Evolutionary conservation across 1,140 invertebrate species (phyloP).

Genomic region (Dendrolimus kikuchii): DNA sequence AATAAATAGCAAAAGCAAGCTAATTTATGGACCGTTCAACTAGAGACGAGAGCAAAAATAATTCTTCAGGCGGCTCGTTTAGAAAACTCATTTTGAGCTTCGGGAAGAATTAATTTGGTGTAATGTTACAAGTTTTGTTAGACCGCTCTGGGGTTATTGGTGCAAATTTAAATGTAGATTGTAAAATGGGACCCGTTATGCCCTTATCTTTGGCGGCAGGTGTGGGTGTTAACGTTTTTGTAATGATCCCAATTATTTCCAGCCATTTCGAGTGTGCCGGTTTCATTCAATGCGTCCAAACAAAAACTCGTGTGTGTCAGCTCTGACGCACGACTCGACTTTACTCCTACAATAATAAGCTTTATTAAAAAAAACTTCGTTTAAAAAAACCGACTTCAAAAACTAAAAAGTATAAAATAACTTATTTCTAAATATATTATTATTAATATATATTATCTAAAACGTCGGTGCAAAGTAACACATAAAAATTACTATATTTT

Average conservation of each 20-base stretch:
- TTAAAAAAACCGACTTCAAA: slow-evolving; percentile 53
- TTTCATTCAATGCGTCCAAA: neutral
- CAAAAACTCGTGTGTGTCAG: neutral
- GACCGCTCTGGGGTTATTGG: slow-evolving; percentile 6
- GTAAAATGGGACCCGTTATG: slow-evolving; percentile 3
- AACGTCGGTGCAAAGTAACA: too few relatives aligned
- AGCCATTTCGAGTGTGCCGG: neutral
- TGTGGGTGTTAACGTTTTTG: slow-evolving; percentile 1
- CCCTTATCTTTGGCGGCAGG: slow-evolving; percentile 2
- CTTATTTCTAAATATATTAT: too few relatives aligned
- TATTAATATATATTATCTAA: too few relatives aligned
- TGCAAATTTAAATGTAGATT: slow-evolving; percentile 8
- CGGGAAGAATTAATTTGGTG: slow-evolving; percentile 20
- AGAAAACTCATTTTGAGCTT: slow-evolving; percentile 18
- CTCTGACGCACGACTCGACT: slow-evolving; percentile 23
- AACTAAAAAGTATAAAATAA: too few relatives aligned
- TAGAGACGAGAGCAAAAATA: slow-evolving; percentile 1
- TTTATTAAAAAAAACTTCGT: too few relatives aligned
- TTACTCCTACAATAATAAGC: neutral
- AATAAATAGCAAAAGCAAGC: slow-evolving; percentile 1
- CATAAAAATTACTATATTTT: too few relatives aligned
- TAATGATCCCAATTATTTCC: neutral
- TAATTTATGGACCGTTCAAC: slow-evolving; percentile 4
- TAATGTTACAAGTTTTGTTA: slow-evolving; percentile 14
- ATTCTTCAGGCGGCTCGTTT: slow-evolving; percentile 5